Base-by-base conservation (phyloP, 2,113 vertebrate genomes). In the Hystrix brachyura region DNA sequence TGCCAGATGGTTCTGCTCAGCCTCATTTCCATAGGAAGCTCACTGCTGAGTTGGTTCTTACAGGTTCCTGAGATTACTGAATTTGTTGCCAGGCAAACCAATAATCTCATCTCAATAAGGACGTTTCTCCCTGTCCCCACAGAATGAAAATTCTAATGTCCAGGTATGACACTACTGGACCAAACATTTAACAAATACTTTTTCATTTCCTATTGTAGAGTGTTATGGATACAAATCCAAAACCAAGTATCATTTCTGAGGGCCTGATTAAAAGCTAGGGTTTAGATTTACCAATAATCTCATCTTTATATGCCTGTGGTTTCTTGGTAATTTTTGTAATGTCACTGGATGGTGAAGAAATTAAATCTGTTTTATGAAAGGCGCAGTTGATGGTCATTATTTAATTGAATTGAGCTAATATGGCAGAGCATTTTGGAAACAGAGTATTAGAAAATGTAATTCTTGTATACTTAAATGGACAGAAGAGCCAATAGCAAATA, bases 381-480 rank as follows among this genome's bases (percentile, higher is more conserved):
- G 38, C 81, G 38, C 38, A 86, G 69, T 43, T 91, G 79, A 93
- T 91, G 97, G 60, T 25, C 25, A 18, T 6, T 74, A 48, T 96
- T 96, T 97, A 97, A 98, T 14, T 96, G 87, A 97, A 93, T 64
- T 91, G 86, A 96, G 94, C 88, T 97, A 96, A 97, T 95, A 62
- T n/a, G 87, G 80, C 93, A 82, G 0, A 0, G 67, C n/a, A 5
- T 72, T n/a, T 95, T 85, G 27, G 71, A 82, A 93, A 51, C 29
- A 13, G 51, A 92, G 46, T 17, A 76, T 3, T 87, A 53, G 38
- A 72, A 97, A 97, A 97, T n/a, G 93, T 60, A 91, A 59, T 94
- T 96, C 67, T 97, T 85, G 11, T 90, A 97, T 97, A 97, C 94
- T 98, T 84, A 97, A 97, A 94, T 51, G 72, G 81, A 64, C 43